Evolutionary conservation across 2,888 invertebrate genomes (phyloP).

Genomic region (Beris morrisii): DNA sequence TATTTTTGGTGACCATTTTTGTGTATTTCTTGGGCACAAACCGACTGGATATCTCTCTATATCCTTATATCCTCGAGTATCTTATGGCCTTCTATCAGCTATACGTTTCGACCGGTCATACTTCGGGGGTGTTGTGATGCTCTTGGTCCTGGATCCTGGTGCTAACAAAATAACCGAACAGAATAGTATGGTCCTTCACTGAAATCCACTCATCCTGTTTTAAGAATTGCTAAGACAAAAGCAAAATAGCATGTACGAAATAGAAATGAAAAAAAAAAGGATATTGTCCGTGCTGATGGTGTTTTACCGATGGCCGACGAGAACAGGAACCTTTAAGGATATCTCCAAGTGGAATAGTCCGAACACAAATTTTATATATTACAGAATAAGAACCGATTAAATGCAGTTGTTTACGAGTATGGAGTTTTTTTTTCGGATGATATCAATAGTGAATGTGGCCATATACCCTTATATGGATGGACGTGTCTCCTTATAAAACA

Average conservation of each 20-base stretch:
- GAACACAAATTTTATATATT: slow-evolving; percentile 40
- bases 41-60: slow-evolving; percentile 35
- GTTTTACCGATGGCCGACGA: slow-evolving; percentile 28
- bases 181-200: slow-evolving; percentile 20
- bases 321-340: slow-evolving; percentile 28
- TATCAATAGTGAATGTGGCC: slow-evolving; percentile 43
- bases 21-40: slow-evolving; percentile 24
- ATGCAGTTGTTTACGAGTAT: slow-evolving; percentile 54
- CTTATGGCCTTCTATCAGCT: slow-evolving; percentile 39
- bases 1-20: slow-evolving; percentile 10
- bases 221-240: slow-evolving; percentile 28
- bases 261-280: slow-evolving; percentile 26
- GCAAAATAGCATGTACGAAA: slow-evolving; percentile 25
- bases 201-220: slow-evolving; percentile 17
- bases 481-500: slow-evolving; percentile 43
- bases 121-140: slow-evolving; percentile 15
- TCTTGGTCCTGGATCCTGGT: neutral
- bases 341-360: slow-evolving; percentile 26
- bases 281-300: slow-evolving; percentile 25
- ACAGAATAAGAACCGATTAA: slow-evolving; percentile 47
- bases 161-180: slow-evolving; percentile 8
- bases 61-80: slow-evolving; percentile 38
- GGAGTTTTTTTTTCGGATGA: slow-evolving; percentile 41
- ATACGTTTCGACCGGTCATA: slow-evolving; percentile 39
- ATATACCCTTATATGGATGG: slow-evolving; percentile 44